Evolutionary conservation across 2,888 invertebrate species (phyloP), one percentile per base, ranked within the genome.

Genomic region (Portevinia maculata): DNA sequence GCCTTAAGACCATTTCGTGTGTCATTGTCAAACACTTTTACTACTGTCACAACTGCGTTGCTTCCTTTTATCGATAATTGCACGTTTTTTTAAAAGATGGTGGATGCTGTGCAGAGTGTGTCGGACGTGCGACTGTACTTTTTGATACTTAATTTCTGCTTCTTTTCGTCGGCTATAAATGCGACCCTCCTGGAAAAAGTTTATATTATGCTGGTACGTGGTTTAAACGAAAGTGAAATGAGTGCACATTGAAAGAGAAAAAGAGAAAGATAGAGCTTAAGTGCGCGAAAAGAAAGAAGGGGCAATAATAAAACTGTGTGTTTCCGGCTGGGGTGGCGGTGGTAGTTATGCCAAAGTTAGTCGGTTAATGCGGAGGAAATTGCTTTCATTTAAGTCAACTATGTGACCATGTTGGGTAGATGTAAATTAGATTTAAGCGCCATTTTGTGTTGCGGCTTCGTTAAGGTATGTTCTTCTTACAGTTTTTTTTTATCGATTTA

Each of bases 401-500:
- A 71, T 76, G 76, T 76, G 81, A 65, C 57, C 70, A 76, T 76
- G 81, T 70, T 70, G 59, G 48, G 41, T n/a, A 71, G 81, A 81
- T 71, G 75, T 81, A 81, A 81, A 81, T 81, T 81, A 81, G 76
- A 81, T 81, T 71, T 65, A 76, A 81, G 34, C 81, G 81, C 81
- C 76, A 81, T 81, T 81, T 81, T 81, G 81, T 70, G 64, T 64
- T 70, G 44, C 24, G 44, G 39, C 67, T 41, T 50, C 44, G 53
- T 41, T 34, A 48, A 48, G 74, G 70, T 57, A 55, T 46, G 44
- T 37, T 32, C 0, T 52, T 30, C 24, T 13, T 30, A 1, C 9
- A n/a, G n/a, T 9, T 9, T 32, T 32, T 52, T 1, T 59, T 53
- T 32, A 81, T 81, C 53, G 81, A 76, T 81, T 76, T 70, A 53